Conservation (phyloP, 2,113 vertebrate genomes). For the Ranitomeya variabilis region DNA sequence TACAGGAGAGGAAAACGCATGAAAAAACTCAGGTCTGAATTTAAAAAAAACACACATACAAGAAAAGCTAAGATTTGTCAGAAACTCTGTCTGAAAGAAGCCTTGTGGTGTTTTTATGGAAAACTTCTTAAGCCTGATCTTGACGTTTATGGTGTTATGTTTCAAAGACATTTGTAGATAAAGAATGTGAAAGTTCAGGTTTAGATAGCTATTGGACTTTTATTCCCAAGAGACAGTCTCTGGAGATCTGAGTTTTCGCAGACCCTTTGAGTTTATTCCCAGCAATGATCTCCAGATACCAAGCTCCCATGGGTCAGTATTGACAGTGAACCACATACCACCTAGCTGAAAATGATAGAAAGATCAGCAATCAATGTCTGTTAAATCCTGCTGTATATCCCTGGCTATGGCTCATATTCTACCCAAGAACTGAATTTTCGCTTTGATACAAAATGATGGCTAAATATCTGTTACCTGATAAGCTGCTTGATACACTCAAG, state of each 20-base stretch:
- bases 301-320: not conserved
- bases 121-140: too few species aligned
- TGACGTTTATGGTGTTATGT: not conserved
- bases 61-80: too few species aligned
- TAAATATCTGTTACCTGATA: not conserved
- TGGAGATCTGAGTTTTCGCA: not conserved
- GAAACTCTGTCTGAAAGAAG: too few species aligned
- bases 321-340: not conserved
- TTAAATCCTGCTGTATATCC: not conserved
- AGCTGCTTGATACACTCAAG: not conserved
- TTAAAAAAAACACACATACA: too few species aligned
- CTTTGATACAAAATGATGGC: not conserved
- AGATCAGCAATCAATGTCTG: not conserved
- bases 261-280: not conserved
- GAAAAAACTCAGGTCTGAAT: too few species aligned
- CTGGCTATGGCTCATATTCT: not conserved
- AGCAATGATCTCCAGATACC: not conserved
- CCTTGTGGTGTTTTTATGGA: too few species aligned
- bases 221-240: not conserved
- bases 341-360: conserved; percentile 1
- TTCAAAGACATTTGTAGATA: not conserved
- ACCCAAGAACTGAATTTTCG: not conserved
- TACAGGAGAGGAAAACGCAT: too few species aligned
- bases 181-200: not conserved
- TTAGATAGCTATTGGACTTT: not conserved